These are phyloP conservation scores for Austrofundulus limnaeus DNA, from an alignment of 2,113 vertebrate genomes.

Conservation along the genomic window DNA sequence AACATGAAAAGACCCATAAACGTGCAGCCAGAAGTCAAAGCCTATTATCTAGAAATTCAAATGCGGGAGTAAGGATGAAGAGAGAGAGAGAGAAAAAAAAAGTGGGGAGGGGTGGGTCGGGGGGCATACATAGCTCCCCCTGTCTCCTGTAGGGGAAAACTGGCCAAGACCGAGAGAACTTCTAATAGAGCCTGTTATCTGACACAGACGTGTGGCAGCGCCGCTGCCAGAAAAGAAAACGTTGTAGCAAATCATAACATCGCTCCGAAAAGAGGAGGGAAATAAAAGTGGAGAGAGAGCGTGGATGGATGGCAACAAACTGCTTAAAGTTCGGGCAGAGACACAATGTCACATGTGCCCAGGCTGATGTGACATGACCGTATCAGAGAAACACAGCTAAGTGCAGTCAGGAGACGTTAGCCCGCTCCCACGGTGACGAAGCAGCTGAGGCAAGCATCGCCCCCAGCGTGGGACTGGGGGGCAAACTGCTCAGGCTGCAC, in stretches of 20 bases:
- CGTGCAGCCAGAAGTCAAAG: slow-evolving; percentile 99
- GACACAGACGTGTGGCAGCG: slow-evolving; percentile 86
- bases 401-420: slow-evolving; percentile 97
- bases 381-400: slow-evolving; percentile 96
- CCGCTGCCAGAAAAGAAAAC: slow-evolving; percentile 89
- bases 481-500: slow-evolving; percentile 82
- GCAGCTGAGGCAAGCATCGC: slow-evolving; percentile 92
- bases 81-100: slow-evolving; percentile 73
- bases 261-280: slow-evolving; percentile 76
- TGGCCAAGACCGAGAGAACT: slow-evolving; percentile 86
- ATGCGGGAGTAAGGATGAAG: slow-evolving; percentile 82
- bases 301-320: slow-evolving; percentile 89
- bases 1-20: slow-evolving; percentile 99
- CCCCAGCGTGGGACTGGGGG: slow-evolving; percentile 86
- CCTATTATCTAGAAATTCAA: slow-evolving; percentile 99
- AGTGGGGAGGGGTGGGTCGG: slow-evolving; percentile 59
- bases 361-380: slow-evolving; percentile 95
- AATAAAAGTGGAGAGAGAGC: slow-evolving; percentile 52
- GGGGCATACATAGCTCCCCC: slow-evolving; percentile 76
- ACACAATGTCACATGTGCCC: slow-evolving; percentile 88
- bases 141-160: slow-evolving; percentile 81
- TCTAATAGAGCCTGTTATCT: slow-evolving; percentile 89
- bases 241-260: slow-evolving; percentile 84
- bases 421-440: slow-evolving; percentile 86
- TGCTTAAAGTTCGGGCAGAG: slow-evolving; percentile 79